Percentiles rank a stretch among this genome's conserved stretches.
Conservation (phyloP, 2,888 invertebrate genomes). For the Dicranocentrus wangi region DNA sequence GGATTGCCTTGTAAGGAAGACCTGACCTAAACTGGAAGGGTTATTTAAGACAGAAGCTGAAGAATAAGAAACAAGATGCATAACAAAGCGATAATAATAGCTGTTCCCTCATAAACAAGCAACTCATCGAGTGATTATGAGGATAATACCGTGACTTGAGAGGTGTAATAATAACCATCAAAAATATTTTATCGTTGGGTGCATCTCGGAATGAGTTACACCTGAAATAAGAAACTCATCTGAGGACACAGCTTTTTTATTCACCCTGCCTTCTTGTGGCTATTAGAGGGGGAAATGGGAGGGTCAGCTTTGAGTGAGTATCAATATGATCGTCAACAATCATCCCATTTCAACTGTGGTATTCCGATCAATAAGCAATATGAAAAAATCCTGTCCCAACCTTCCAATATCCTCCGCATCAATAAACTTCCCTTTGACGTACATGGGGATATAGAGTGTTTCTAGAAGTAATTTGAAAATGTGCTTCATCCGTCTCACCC, state of each 20-base stretch:
- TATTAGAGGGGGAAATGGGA: slow-evolving; percentile 21
- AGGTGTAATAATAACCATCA: slow-evolving; percentile 64
- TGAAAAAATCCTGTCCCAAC: slow-evolving; percentile 10
- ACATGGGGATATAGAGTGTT: too few species aligned
- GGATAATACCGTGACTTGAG: slow-evolving; percentile 43
- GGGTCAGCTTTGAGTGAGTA: slow-evolving; percentile 6
- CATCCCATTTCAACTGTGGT: neutral
- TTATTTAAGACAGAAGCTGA: slow-evolving; percentile 29
- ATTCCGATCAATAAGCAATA: slow-evolving; percentile 11
- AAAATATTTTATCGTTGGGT: slow-evolving; percentile 51
- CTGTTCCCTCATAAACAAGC: slow-evolving; percentile 54
- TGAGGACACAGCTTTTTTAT: neutral
- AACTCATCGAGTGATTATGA: slow-evolving; percentile 57
- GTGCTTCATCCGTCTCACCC: too few species aligned
- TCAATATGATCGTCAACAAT: neutral
- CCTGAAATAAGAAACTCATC: slow-evolving; percentile 45
- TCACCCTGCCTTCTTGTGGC: neutral
- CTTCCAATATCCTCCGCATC: slow-evolving; percentile 21
- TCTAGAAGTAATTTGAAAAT: too few species aligned
- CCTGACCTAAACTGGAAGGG: slow-evolving; percentile 52
- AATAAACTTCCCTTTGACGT: slow-evolving; percentile 42
- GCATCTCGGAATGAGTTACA: slow-evolving; percentile 32
- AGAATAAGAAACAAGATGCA: slow-evolving; percentile 6
- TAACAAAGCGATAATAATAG: slow-evolving; percentile 46
- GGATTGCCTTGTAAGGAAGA: slow-evolving; percentile 40